phyloP scores from a whole-genome alignment of 2,113 vertebrate genomes.

The Epinephelus cyanopodus region DNA sequence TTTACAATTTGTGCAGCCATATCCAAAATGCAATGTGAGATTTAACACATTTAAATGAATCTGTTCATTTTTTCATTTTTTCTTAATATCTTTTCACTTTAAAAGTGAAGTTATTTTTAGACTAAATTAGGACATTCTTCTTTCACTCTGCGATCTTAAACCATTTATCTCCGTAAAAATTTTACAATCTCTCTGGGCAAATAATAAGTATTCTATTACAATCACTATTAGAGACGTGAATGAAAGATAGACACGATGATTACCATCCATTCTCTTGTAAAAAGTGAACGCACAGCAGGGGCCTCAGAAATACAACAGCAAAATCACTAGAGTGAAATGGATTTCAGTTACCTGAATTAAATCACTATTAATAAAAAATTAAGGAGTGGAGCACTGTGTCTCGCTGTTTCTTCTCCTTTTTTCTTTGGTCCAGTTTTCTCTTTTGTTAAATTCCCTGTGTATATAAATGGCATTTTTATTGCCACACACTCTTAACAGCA shows the following conservation, averaged over 20 bases:
- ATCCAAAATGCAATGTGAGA: slow-evolving; percentile 10
- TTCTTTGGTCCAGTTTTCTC: not conserved
- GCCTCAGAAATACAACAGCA: slow-evolving; percentile 45
- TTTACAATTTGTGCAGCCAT: not conserved
- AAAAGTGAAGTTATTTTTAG: slow-evolving; percentile 22
- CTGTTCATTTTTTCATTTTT: slow-evolving; percentile 19
- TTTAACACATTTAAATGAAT: slow-evolving; percentile 28
- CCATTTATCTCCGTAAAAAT: slow-evolving; percentile 57
- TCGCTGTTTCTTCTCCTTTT: not conserved
- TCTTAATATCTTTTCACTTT: slow-evolving; percentile 16
- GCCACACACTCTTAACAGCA: not conserved
- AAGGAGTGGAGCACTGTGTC: slow-evolving; percentile 8
- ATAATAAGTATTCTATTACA: slow-evolving; percentile 57
- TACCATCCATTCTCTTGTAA: slow-evolving; percentile 44
- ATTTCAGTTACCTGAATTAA: slow-evolving; percentile 61
- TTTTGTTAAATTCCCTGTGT: not conserved
- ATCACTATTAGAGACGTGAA: slow-evolving; percentile 59
- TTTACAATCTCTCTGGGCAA: slow-evolving; percentile 64
- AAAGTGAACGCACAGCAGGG: slow-evolving; percentile 52
- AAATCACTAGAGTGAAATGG: slow-evolving; percentile 49
- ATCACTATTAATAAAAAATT: slow-evolving; percentile 57
- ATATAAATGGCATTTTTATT: not conserved
- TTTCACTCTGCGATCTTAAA: slow-evolving; percentile 42
- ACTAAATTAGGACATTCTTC: slow-evolving; percentile 40
- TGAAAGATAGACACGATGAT: slow-evolving; percentile 70